Evolutionary conservation across 2,888 invertebrate genomes (phyloP).

Genomic region (Entomobrya proxima): DNA sequence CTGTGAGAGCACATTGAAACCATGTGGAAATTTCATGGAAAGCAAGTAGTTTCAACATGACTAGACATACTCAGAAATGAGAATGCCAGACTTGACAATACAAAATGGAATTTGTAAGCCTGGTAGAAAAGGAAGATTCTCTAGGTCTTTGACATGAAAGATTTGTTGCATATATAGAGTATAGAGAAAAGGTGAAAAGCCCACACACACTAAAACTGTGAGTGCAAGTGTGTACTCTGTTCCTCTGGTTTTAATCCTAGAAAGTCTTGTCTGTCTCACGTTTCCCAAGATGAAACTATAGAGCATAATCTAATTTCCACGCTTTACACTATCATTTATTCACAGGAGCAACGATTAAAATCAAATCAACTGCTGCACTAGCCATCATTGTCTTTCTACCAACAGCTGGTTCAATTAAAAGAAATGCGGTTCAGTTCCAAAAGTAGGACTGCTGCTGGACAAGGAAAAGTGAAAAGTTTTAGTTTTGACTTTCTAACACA

Average conservation of each 20-base stretch:
- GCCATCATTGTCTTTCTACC: neutral
- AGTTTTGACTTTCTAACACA: neutral
- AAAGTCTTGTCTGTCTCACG: slow-evolving; percentile 16
- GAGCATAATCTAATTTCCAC: neutral
- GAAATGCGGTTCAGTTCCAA: neutral
- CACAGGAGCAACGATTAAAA: neutral
- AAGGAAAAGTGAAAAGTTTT: neutral
- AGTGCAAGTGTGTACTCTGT: neutral
- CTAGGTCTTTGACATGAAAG: no score
- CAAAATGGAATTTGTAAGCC: no score
- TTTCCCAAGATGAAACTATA: slow-evolving; percentile 1
- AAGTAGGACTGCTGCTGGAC: neutral
- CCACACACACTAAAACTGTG: no score
- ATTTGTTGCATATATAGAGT: no score
- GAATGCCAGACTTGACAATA: no score
- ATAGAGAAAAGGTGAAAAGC: no score
- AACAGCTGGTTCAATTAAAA: no score
- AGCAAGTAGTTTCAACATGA: neutral
- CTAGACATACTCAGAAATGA: no score
- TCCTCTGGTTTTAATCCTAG: neutral
- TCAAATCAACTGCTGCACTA: neutral
- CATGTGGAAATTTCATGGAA: slow-evolving; percentile 52
- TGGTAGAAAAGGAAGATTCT: no score
- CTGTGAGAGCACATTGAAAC: slow-evolving; percentile 9
- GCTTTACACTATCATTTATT: neutral